These are phyloP conservation scores for Amphiduros pacificus DNA, from an alignment of 2,888 invertebrate genomes.

Conservation along the genomic window DNA sequence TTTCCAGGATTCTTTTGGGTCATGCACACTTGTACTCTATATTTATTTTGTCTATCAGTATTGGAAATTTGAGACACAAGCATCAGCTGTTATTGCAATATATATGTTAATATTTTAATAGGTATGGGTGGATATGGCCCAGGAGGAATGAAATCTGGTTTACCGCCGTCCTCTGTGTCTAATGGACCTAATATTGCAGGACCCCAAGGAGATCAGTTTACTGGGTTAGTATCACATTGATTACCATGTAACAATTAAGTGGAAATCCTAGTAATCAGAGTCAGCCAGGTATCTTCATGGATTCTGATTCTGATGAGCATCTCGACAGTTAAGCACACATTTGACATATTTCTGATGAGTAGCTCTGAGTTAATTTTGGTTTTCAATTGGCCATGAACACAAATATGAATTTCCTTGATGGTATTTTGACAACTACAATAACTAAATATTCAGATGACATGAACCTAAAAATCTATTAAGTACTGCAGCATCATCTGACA, in stretches of 20 bases:
- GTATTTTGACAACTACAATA: too few relatives aligned
- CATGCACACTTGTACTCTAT: neutral
- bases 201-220: neutral
- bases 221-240: too few relatives aligned
- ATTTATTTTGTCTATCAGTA: neutral
- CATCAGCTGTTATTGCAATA: neutral
- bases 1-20: neutral
- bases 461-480: too few relatives aligned
- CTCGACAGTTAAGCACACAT: too few relatives aligned
- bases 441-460: too few relatives aligned
- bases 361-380: too few relatives aligned
- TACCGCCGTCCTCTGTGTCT: constrained; percentile 3
- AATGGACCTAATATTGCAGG: constrained; percentile 8
- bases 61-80: too few relatives aligned
- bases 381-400: too few relatives aligned
- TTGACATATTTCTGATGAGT: too few relatives aligned
- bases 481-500: too few relatives aligned
- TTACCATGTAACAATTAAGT: too few relatives aligned
- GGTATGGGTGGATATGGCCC: neutral
- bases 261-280: neutral
- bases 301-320: neutral
- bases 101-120: neutral
- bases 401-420: too few relatives aligned
- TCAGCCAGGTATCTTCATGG: neutral
- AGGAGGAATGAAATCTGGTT: constrained; percentile 1